Base-by-base conservation (phyloP, 2,888 invertebrate genomes). In the Drosophila greeni region DNA sequence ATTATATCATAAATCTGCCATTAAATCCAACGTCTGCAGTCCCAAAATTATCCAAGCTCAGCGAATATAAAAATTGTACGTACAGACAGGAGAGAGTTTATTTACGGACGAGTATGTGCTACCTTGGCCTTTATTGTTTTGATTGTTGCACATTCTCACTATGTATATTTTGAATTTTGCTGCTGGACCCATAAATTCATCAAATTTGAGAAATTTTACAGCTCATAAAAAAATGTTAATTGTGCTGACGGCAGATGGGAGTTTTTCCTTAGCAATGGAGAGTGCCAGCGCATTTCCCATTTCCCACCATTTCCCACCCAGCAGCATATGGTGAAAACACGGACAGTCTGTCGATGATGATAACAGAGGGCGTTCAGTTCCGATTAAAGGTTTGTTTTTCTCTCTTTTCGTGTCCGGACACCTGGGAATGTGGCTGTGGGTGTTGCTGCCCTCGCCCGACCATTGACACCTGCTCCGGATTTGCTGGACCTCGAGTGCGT, bases 141-240 rank as follows among this genome's bases (percentile, higher is more conserved):
- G 56, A 43, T 48, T 67, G 57, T 31, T 58, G 76, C 55, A 76
- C 57, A 71, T 69, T 73, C 51, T 59, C 48, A 53, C 33, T 56
- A 31, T 53, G 54, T 53, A 55, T 48, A 34, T 52, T 60, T 71
- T 61, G 33, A 42, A 31, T 23, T 43, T 58, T 36, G 31, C 31
- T 47, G 42, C 52, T 67, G 39, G 57, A 49, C 70, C 65, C 71
- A 74, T 82, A 74, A 82, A 85, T 81, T 74, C 84, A 74, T 83
- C 82, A 85, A 74, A 77, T 75, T 85, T 71, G 64, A 78, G 59
- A 75, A 78, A 72, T 70, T 85, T 79, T 85, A 85, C 85, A 82
- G 84, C 76, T 82, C 80, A 79, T 82, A 76, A 82, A 54, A 54
- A 59, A 74, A 65, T 71, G 72, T 71, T 70, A 82, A 81, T 75